These are phyloP conservation scores for Carposina sasakii DNA, from an alignment of 1,140 invertebrate genomes.

Conservation along the genomic window DNA sequence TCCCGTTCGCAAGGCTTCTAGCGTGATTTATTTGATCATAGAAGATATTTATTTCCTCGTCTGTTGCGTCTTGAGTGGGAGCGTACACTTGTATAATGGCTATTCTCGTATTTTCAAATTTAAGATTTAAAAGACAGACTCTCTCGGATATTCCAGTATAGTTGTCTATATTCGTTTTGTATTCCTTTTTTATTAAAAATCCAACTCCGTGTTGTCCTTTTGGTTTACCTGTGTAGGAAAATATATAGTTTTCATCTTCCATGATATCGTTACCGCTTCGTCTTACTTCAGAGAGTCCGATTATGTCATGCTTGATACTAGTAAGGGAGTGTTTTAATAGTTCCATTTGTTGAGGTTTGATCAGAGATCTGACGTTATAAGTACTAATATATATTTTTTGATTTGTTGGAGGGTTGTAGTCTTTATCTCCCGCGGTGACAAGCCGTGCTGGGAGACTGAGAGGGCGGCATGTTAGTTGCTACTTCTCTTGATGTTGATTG, in stretches of 20 bases:
- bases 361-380: not conserved
- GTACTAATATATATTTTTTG: not conserved
- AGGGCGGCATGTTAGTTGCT: conserved; percentile 19
- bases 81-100: not conserved
- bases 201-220: not conserved
- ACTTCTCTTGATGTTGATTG: conserved; percentile 14
- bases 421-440: not conserved
- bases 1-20: no score
- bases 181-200: not conserved
- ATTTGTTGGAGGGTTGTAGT: conserved; percentile 3
- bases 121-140: not conserved
- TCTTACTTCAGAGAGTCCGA: not conserved
- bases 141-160: not conserved
- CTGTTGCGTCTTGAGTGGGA: not conserved
- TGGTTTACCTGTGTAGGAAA: not conserved
- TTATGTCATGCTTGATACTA: not conserved
- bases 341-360: not conserved
- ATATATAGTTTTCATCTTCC: not conserved
- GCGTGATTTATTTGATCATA: not conserved
- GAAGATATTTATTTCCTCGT: not conserved
- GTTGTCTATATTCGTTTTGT: not conserved
- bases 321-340: not conserved
- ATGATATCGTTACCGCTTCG: not conserved
- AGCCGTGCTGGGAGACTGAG: conserved; percentile 8
- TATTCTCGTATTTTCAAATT: not conserved